These are phyloP conservation scores for Hepsetus odoe DNA, from an alignment of 2,113 vertebrate genomes.

Conservation along the genomic window DNA sequence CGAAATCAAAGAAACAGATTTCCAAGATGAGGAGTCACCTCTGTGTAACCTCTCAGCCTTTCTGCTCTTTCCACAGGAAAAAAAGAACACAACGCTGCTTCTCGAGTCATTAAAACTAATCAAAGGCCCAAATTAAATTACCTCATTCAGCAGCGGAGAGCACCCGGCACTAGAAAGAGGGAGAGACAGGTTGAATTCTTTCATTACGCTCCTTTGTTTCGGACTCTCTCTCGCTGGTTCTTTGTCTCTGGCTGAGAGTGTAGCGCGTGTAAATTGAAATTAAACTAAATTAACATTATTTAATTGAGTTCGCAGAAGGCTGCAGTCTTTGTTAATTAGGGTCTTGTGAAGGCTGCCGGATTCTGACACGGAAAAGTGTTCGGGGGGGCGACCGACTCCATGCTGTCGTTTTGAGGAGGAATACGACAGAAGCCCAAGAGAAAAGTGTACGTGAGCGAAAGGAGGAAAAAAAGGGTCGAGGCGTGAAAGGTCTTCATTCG, in stretches of 20 bases:
- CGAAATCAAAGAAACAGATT: too few species aligned
- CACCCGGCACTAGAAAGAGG: constrained; percentile 55
- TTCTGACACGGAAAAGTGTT: constrained; percentile 48
- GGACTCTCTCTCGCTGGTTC: constrained; percentile 33
- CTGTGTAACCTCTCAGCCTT: constrained; percentile 33
- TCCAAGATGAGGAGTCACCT: too few species aligned
- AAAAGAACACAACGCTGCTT: constrained; percentile 35
- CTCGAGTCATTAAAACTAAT: constrained; percentile 68
- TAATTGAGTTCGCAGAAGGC: constrained; percentile 80
- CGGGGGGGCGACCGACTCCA: background rate
- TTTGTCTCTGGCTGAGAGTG: constrained; percentile 46
- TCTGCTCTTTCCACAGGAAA: constrained; percentile 55
- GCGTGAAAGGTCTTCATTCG: background rate
- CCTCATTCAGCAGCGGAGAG: constrained; percentile 62
- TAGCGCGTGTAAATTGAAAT: constrained; percentile 75
- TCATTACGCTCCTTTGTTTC: constrained; percentile 67
- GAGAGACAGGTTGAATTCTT: constrained; percentile 55
- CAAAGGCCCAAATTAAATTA: constrained; percentile 72
- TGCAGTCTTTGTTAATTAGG: constrained; percentile 78
- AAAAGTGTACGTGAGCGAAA: too few species aligned
- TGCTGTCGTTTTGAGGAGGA: constrained; percentile 11
- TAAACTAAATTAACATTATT: constrained; percentile 81
- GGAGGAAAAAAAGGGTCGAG: background rate
- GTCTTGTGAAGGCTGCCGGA: constrained; percentile 64
- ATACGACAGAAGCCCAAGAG: constrained; percentile 8